Evolutionary conservation across 2,113 vertebrate genomes (phyloP).

Genomic region (Ivindomyrus marchei): DNA sequence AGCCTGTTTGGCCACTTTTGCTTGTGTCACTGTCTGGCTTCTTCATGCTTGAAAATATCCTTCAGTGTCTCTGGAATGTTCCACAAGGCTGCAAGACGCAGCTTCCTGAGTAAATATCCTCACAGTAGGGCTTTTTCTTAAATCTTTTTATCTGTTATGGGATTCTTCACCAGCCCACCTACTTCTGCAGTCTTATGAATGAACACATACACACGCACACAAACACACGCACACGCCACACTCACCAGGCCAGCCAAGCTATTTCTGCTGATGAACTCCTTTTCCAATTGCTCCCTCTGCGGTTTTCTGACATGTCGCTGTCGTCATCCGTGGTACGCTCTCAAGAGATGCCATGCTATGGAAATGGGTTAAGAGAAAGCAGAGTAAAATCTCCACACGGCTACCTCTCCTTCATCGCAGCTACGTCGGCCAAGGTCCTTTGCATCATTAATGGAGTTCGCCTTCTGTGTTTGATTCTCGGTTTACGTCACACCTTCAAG

Average conservation of each 20-base stretch:
- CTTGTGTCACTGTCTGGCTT: background rate
- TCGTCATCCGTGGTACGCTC: background rate
- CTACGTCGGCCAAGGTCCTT: background rate
- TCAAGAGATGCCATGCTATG: background rate
- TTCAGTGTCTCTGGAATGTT: background rate
- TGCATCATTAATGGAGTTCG: background rate
- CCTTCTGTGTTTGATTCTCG: background rate
- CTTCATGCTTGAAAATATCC: background rate
- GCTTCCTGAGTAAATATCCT: background rate
- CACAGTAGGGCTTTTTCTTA: background rate
- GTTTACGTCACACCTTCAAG: background rate
- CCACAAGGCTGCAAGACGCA: background rate
- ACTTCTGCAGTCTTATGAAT: background rate
- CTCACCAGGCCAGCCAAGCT: background rate
- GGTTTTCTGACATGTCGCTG: background rate
- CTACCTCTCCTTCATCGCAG: background rate
- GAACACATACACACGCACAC: background rate
- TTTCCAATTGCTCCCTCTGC: background rate
- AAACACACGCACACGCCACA: background rate
- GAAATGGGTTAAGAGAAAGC: slow-evolving; percentile 6
- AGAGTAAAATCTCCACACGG: background rate
- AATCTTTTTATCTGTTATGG: background rate
- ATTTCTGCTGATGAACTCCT: slow-evolving; percentile 2
- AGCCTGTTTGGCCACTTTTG: background rate
- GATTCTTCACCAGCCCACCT: background rate